Percentiles rank a stretch among this genome's conserved stretches.
phyloP scores from a whole-genome alignment of 2,888 invertebrate species.

The Drosophila barbarae region DNA sequence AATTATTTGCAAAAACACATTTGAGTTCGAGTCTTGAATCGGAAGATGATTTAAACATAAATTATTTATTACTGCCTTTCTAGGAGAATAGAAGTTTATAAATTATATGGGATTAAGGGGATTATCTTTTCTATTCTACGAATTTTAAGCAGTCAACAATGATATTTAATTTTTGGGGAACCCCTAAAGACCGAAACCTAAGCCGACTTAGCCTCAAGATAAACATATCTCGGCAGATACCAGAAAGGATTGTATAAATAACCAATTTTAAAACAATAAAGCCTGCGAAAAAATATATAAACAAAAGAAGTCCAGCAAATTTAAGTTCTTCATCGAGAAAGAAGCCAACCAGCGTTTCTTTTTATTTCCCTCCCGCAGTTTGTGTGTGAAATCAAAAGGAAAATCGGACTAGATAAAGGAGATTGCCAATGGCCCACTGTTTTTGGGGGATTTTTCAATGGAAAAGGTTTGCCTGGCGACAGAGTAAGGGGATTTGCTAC shows the following conservation, averaged over 20 bases:
- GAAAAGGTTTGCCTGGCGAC: conserved; percentile 5
- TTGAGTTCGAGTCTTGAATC: conserved; percentile 1
- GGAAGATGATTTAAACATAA: conserved; percentile 5
- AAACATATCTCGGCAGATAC: neutral
- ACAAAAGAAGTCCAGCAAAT: conserved; percentile 50
- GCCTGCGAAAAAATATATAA: conserved; percentile 31
- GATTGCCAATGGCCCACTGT: conserved; percentile 5
- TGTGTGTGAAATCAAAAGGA: conserved; percentile 14
- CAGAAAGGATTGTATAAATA: neutral
- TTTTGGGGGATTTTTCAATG: neutral
- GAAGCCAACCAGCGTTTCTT: conserved; percentile 1
- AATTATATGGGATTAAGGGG: neutral
- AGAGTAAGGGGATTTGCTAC: conserved; percentile 53
- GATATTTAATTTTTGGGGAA: neutral
- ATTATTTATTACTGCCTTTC: neutral
- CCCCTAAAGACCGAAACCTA: neutral
- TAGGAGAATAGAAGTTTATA: neutral
- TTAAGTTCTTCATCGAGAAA: conserved; percentile 52
- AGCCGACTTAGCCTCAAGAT: neutral
- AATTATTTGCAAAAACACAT: neutral
- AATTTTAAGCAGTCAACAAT: neutral
- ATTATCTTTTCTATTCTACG: neutral
- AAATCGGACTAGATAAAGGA: conserved; percentile 55
- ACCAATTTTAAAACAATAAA: conserved; percentile 54
- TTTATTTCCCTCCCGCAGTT: neutral